Evolutionary conservation across 2,797 vertebrate genomes (phyloP).

Genomic region (Cirrhinus molitorella): DNA sequence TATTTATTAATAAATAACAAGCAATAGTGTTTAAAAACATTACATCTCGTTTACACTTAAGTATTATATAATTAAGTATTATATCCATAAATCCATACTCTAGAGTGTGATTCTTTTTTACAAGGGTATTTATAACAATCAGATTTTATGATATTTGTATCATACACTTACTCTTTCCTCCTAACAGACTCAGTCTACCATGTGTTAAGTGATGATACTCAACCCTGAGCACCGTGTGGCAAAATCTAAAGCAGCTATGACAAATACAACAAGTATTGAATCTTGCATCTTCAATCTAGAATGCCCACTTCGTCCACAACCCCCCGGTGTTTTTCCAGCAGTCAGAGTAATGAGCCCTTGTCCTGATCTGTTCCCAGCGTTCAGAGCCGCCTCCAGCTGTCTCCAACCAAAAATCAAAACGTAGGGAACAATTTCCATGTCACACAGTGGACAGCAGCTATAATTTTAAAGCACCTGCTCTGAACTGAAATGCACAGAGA

Average conservation of each 20-base stretch:
- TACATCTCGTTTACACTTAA: no score
- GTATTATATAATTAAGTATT: no score
- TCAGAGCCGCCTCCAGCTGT: not conserved
- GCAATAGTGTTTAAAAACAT: not conserved
- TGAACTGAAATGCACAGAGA: constrained; percentile 4
- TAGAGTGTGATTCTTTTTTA: not conserved
- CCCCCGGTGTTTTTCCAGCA: not conserved
- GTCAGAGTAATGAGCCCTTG: constrained; percentile 23
- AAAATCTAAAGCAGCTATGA: not conserved
- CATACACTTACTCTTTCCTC: not conserved
- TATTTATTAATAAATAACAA: not conserved
- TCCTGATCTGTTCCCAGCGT: not conserved
- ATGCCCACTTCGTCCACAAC: not conserved
- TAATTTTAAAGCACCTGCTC: constrained; percentile 55
- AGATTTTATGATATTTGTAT: not conserved
- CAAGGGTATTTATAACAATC: not conserved
- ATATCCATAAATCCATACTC: no score
- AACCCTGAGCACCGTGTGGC: not conserved
- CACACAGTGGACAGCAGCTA: constrained; percentile 35
- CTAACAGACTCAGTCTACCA: not conserved
- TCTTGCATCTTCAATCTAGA: not conserved
- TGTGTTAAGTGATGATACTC: not conserved
- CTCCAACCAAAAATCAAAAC: not conserved
- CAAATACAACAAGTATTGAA: not conserved
- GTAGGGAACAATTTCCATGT: constrained; percentile 36